A percentile compares a stretch with the other conserved stretches of the same genome.
phyloP scores from a whole-genome alignment of 2,888 invertebrate genomes.

The Erebia aethiops region DNA sequence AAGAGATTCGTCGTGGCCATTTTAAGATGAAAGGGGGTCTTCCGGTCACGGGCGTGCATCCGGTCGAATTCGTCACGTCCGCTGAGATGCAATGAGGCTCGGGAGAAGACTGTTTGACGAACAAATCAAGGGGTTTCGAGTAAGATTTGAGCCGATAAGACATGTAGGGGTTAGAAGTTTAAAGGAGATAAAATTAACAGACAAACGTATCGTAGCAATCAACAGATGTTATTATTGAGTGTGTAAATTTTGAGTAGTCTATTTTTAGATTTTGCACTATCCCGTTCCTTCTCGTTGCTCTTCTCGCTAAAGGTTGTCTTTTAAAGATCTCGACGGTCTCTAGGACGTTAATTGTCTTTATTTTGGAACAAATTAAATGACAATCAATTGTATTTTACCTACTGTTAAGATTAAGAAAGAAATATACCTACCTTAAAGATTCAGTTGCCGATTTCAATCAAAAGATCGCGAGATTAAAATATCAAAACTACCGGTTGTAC shows the following conservation, averaged over 20 bases:
- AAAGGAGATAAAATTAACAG: background rate
- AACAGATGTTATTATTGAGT: too few relatives aligned
- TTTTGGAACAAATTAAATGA: too few relatives aligned
- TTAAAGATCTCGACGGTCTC: too few relatives aligned
- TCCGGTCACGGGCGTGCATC: slow-evolving; percentile 75
- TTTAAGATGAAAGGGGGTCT: slow-evolving; percentile 75
- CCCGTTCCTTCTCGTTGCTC: too few relatives aligned
- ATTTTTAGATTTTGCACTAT: too few relatives aligned
- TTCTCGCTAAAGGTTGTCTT: too few relatives aligned
- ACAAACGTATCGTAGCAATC: background rate
- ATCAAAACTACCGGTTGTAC: slow-evolving; percentile 5
- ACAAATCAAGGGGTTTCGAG: slow-evolving; percentile 25
- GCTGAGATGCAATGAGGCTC: slow-evolving; percentile 38
- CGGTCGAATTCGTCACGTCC: slow-evolving; percentile 58
- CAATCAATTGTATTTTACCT: too few relatives aligned
- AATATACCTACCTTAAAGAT: too few relatives aligned
- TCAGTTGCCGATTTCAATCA: slow-evolving; percentile 1
- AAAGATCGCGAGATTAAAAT: slow-evolving; percentile 12
- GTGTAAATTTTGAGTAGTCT: too few relatives aligned
- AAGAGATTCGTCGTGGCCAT: slow-evolving; percentile 74
- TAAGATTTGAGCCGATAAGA: background rate
- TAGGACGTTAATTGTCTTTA: too few relatives aligned
- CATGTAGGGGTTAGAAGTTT: background rate
- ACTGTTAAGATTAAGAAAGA: too few relatives aligned
- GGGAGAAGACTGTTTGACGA: slow-evolving; percentile 48